These are phyloP conservation scores for Clarias platycephalus DNA, from an alignment of 2,797 vertebrate species.

Conservation along the genomic window DNA sequence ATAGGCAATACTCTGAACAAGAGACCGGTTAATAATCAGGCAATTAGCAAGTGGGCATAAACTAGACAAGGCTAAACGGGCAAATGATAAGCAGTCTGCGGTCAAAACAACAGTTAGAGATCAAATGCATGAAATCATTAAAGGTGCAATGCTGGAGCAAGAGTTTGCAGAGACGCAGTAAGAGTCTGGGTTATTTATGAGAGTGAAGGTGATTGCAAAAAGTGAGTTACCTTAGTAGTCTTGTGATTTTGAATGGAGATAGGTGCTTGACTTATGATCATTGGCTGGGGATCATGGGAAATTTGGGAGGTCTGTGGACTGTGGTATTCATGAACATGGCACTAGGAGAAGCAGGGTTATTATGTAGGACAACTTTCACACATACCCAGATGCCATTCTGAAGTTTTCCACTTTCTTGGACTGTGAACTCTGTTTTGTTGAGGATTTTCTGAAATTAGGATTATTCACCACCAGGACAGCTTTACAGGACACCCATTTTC, in stretches of 20 bases:
- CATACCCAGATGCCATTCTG: too few species aligned
- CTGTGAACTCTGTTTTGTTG: too few species aligned
- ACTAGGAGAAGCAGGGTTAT: too few species aligned
- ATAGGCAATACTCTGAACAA: neutral
- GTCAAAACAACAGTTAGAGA: neutral
- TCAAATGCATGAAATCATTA: neutral
- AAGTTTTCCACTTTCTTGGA: too few species aligned
- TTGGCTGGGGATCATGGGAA: neutral
- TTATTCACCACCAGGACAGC: too few species aligned
- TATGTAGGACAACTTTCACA: too few species aligned
- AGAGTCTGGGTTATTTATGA: neutral
- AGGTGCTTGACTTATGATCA: neutral
- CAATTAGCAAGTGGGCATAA: neutral
- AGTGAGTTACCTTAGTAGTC: neutral
- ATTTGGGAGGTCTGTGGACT: too few species aligned
- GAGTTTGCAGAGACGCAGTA: neutral
- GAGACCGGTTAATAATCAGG: neutral
- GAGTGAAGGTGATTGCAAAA: neutral
- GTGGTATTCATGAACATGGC: too few species aligned
- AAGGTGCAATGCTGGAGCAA: neutral
- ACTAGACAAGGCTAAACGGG: neutral
- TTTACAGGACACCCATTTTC: too few species aligned
- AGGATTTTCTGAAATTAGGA: too few species aligned
- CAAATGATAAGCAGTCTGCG: neutral
- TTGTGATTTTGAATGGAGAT: neutral